Evolutionary conservation across 2,888 invertebrate species (phyloP).

Genomic region (Iselma pallidipennis): DNA sequence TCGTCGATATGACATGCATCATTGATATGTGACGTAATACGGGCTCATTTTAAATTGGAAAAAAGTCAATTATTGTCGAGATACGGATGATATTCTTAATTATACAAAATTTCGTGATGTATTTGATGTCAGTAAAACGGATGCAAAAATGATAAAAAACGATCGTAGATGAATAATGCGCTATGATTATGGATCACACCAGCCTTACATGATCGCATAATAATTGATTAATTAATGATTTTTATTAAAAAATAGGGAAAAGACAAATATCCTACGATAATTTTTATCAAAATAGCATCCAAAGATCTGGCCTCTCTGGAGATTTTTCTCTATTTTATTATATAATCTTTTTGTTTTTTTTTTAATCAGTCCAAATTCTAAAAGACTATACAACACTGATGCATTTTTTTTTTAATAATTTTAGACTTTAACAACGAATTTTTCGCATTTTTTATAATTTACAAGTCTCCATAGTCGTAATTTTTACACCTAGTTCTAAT

Average conservation of each 20-base stretch:
- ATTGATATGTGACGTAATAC: slow-evolving; percentile 12
- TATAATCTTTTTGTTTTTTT: slow-evolving; percentile 6
- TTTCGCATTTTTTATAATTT: slow-evolving; percentile 16
- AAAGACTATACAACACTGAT: slow-evolving; percentile 37
- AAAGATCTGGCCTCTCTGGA: slow-evolving; percentile 20
- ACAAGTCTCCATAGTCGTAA: slow-evolving; percentile 23
- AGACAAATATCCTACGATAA: slow-evolving; percentile 13
- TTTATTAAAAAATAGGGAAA: too few relatives aligned
- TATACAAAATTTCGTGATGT: slow-evolving; percentile 21
- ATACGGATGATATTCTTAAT: slow-evolving; percentile 2
- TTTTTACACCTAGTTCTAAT: slow-evolving; percentile 26
- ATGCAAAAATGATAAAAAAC: slow-evolving; percentile 22
- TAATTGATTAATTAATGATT: neutral
- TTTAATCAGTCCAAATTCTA: slow-evolving; percentile 41
- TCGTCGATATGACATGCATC: neutral
- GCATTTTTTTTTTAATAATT: slow-evolving; percentile 8
- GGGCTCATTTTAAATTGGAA: slow-evolving; percentile 21
- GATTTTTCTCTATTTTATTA: slow-evolving; percentile 7
- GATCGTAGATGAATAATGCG: slow-evolving; percentile 12
- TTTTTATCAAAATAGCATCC: slow-evolving; percentile 34
- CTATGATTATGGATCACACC: slow-evolving; percentile 33
- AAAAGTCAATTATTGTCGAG: slow-evolving; percentile 11
- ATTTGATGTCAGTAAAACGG: slow-evolving; percentile 10
- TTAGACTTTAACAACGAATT: slow-evolving; percentile 25
- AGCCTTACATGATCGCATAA: slow-evolving; percentile 35